phyloP scores from a whole-genome alignment of 2,888 invertebrate species.

The Xylophagus ater region DNA sequence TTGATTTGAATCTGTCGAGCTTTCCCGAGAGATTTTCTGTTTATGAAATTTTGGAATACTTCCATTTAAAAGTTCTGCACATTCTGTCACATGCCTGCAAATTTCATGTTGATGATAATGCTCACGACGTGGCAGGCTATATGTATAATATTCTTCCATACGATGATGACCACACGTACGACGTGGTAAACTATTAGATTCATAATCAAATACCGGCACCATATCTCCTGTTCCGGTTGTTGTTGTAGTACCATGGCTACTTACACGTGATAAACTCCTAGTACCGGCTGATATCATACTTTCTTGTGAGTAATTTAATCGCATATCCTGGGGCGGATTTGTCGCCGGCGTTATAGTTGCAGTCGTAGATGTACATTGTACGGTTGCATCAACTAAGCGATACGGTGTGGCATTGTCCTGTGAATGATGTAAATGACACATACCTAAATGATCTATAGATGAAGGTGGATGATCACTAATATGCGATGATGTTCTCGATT shows the following conservation, averaged over 20 bases:
- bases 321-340: constrained; percentile 13
- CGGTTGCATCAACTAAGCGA: constrained; percentile 18
- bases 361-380: constrained; percentile 2
- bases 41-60: constrained; percentile 7
- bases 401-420: constrained; percentile 24
- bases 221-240: constrained; percentile 1
- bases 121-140: constrained; percentile 35
- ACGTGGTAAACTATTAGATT: constrained; percentile 37
- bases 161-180: constrained; percentile 35
- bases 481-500: constrained; percentile 18
- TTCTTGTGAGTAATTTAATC: constrained; percentile 12
- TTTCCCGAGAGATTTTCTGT: constrained; percentile 14
- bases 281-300: constrained; percentile 8
- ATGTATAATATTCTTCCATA: constrained; percentile 32
- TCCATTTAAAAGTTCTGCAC: constrained; percentile 31
- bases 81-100: constrained; percentile 36
- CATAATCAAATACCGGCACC: constrained; percentile 28
- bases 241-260: constrained; percentile 13
- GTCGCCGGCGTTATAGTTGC: constrained; percentile 11
- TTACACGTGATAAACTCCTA: constrained; percentile 9
- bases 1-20: constrained; percentile 16
- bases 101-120: constrained; percentile 29
- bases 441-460: constrained; percentile 23
- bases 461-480: constrained; percentile 19
- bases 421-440: too few species aligned